Evolutionary conservation across 2,888 invertebrate genomes (phyloP).

Genomic region (Aphodius granarius): DNA sequence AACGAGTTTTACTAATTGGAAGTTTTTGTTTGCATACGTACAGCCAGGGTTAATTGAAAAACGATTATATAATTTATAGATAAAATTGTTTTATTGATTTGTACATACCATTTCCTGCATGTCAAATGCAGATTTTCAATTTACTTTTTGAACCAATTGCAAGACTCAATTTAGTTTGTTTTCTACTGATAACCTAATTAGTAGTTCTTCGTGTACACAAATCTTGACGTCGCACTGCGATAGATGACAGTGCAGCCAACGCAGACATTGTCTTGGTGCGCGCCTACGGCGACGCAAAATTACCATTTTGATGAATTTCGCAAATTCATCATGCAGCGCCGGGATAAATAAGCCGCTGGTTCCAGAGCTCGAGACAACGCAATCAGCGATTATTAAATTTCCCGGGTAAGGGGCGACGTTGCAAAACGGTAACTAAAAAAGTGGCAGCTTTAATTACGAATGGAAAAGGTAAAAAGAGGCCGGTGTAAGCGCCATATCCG

Average conservation of each 20-base stretch:
- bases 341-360: neutral
- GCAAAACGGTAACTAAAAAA: neutral
- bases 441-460: neutral
- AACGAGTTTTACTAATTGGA: neutral
- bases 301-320: conserved; percentile 11
- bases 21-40: neutral
- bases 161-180: neutral
- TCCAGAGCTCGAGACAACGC: too few relatives aligned
- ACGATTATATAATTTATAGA: neutral
- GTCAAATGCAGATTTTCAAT: neutral
- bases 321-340: neutral
- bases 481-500: neutral
- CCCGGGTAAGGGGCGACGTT: neutral
- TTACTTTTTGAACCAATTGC: neutral
- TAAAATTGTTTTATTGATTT: neutral
- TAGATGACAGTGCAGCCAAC: neutral
- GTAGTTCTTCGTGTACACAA: neutral
- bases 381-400: neutral
- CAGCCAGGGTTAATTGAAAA: neutral
- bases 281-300: neutral
- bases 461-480: neutral
- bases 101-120: neutral
- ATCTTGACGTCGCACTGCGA: neutral
- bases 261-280: neutral
- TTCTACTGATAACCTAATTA: neutral